These are phyloP conservation scores for Stenotaenia linearis DNA, from an alignment of 2,888 invertebrate species.

Conservation along the genomic window DNA sequence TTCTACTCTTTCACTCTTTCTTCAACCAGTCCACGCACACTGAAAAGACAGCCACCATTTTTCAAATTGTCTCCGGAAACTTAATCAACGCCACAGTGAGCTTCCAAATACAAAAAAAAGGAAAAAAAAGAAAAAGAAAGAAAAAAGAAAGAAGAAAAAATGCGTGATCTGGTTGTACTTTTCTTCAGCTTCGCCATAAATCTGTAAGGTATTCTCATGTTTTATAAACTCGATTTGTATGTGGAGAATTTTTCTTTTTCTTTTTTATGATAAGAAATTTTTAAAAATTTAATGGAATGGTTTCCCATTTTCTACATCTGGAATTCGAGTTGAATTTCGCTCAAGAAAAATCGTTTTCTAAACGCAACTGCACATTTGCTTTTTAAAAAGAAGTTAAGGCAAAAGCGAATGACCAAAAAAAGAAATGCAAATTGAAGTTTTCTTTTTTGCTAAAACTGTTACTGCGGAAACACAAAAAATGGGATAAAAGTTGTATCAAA, in stretches of 20 bases:
- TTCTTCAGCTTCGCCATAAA: slow-evolving; percentile 6
- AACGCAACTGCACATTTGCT: background rate
- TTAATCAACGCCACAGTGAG: background rate
- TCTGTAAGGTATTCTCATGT: background rate
- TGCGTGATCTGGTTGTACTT: background rate
- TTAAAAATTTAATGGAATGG: background rate
- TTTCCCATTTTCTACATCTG: background rate
- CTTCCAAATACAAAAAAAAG: background rate
- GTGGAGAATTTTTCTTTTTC: background rate
- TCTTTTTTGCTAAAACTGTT: background rate
- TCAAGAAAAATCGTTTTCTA: background rate
- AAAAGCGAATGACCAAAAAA: background rate
- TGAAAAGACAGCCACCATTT: slow-evolving; percentile 7
- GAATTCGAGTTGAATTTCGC: background rate
- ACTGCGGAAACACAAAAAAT: too few species aligned
- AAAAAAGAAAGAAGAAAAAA: background rate
- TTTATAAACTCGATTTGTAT: slow-evolving; percentile 23
- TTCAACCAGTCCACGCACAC: slow-evolving; percentile 18
- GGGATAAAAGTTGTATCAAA: too few species aligned
- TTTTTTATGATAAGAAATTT: background rate
- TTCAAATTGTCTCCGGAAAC: slow-evolving; percentile 26
- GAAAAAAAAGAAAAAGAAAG: background rate
- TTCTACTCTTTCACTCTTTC: slow-evolving; percentile 3
- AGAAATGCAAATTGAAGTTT: background rate
- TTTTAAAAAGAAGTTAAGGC: background rate